Percentiles rank a stretch among this genome's conserved stretches.
These are phyloP conservation scores for Paramormyrops hopkinsi DNA, from an alignment of 2,797 vertebrate species.

Conservation along the genomic window DNA sequence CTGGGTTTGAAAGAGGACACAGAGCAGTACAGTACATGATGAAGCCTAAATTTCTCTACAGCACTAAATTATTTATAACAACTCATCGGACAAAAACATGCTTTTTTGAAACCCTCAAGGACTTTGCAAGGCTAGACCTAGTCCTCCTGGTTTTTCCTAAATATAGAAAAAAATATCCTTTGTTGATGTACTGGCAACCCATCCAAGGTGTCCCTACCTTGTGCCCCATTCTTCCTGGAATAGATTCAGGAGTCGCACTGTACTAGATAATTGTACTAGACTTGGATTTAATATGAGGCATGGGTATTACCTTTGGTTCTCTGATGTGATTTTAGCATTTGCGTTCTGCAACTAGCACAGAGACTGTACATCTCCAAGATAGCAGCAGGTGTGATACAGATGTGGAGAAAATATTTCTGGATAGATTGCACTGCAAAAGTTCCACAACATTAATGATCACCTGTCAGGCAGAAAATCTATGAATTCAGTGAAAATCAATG, in stretches of 20 bases:
- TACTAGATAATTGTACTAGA: constrained; percentile 3
- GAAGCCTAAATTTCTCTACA: not conserved
- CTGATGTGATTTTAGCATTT: not conserved
- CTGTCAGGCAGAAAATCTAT: not conserved
- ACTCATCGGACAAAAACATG: not conserved
- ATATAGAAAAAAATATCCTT: not conserved
- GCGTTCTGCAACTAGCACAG: not conserved
- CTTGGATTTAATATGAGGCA: not conserved
- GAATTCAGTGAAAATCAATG: constrained; percentile 14
- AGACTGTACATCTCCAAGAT: not conserved
- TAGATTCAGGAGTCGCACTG: not conserved
- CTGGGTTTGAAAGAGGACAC: not conserved
- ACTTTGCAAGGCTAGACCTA: not conserved
- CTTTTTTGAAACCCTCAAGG: not conserved
- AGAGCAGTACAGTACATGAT: not conserved
- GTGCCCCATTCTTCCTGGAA: not conserved
- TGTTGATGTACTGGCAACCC: not conserved
- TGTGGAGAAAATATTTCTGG: not conserved
- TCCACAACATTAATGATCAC: not conserved
- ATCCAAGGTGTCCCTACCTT: not conserved
- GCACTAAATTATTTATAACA: not conserved
- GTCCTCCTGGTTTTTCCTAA: not conserved
- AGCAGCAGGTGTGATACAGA: not conserved
- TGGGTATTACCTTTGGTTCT: not conserved
- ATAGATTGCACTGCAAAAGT: not conserved